A percentile compares a stretch with the other conserved stretches of the same genome.
Conservation (phyloP, 1,140 invertebrate genomes). For the Pectinophora gossypiella region DNA sequence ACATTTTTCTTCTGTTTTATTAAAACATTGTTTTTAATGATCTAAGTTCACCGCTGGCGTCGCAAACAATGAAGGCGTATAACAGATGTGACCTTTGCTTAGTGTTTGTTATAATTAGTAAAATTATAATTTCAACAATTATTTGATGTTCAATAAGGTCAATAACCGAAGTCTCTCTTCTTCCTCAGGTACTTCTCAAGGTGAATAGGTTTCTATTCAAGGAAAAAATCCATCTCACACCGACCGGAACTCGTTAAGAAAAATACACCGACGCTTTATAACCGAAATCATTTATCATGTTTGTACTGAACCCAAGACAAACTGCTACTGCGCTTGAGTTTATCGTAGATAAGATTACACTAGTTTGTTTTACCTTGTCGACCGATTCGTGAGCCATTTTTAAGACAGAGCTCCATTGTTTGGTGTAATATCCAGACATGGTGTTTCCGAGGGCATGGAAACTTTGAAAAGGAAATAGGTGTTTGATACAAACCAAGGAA, state of each 20-base stretch:
- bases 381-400: conserved; percentile 66
- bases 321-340: conserved; percentile 73
- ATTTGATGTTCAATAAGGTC: conserved; percentile 22
- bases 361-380: conserved; percentile 69
- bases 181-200: conserved; percentile 74
- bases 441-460: conserved; percentile 30
- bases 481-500: neutral
- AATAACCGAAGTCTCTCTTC: conserved; percentile 52
- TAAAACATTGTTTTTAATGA: conserved; percentile 67
- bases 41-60: conserved; percentile 13
- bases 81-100: conserved; percentile 5
- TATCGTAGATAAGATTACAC: conserved; percentile 68
- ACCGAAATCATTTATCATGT: conserved; percentile 73
- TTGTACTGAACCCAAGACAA: conserved; percentile 71
- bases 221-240: conserved; percentile 52
- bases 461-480: conserved; percentile 34
- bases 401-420: conserved; percentile 67
- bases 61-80: neutral
- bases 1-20: conserved; percentile 62
- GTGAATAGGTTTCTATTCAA: conserved; percentile 70
- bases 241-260: conserved; percentile 66
- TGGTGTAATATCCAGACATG: conserved; percentile 30
- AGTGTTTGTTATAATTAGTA: conserved; percentile 15
- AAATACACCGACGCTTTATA: conserved; percentile 65
- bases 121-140: conserved; percentile 4